These are phyloP conservation scores for Lobophora halterata DNA, from an alignment of 2,888 invertebrate species.

Conservation along the genomic window DNA sequence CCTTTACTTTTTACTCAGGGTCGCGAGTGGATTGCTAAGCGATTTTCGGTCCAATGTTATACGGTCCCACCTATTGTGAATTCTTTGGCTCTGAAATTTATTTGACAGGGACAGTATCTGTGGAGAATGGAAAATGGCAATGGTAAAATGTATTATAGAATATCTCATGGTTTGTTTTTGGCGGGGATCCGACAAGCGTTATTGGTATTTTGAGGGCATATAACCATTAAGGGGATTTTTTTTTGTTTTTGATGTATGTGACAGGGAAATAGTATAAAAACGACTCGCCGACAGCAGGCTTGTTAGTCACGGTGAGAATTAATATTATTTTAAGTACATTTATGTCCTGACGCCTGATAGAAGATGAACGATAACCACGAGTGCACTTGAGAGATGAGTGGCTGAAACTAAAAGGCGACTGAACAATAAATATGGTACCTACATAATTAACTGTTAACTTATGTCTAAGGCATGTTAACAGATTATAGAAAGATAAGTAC, in stretches of 20 bases:
- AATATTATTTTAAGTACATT: slow-evolving; percentile 51
- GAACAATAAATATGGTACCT: slow-evolving; percentile 7
- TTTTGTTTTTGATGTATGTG: slow-evolving; percentile 62
- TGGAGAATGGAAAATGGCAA: slow-evolving; percentile 80
- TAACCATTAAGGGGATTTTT: slow-evolving; percentile 68
- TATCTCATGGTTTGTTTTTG: slow-evolving; percentile 81
- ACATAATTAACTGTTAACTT: slow-evolving; percentile 9
- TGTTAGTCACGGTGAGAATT: slow-evolving; percentile 68
- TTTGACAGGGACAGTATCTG: slow-evolving; percentile 78
- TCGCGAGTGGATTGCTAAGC: slow-evolving; percentile 51
- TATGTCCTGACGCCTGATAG: slow-evolving; percentile 9
- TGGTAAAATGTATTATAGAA: slow-evolving; percentile 74
- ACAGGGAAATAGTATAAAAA: slow-evolving; percentile 55
- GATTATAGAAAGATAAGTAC: not conserved
- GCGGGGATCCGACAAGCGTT: slow-evolving; percentile 78
- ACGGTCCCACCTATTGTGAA: slow-evolving; percentile 76
- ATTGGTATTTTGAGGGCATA: slow-evolving; percentile 78
- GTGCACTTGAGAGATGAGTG: slow-evolving; percentile 11
- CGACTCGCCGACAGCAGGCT: slow-evolving; percentile 60
- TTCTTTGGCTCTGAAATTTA: slow-evolving; percentile 78
- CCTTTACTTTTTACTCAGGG: slow-evolving; percentile 49
- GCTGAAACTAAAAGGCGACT: slow-evolving; percentile 15
- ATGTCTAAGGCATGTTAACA: slow-evolving; percentile 8
- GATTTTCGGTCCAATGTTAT: slow-evolving; percentile 60
- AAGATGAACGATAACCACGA: slow-evolving; percentile 8